Evolutionary conservation across 2,888 invertebrate genomes (phyloP).

Genomic region (Watsonalla binaria): DNA sequence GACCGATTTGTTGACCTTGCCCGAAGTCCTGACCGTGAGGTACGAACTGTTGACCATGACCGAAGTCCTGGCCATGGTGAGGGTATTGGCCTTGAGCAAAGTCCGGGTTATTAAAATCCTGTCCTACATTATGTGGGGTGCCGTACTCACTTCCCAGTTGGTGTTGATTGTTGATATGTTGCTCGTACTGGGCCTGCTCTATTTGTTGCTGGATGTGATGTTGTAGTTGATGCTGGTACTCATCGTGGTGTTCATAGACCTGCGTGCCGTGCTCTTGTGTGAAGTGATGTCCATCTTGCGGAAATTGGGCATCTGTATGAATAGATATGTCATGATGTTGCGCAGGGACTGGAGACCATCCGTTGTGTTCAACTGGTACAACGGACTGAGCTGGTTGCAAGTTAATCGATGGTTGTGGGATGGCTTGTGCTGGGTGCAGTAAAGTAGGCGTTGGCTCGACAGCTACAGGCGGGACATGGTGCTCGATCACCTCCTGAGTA

Average conservation of each 20-base stretch:
- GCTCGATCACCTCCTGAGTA: conserved; percentile 29
- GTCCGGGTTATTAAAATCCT: conserved; percentile 17
- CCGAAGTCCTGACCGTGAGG: conserved; percentile 14
- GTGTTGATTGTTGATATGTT: conserved; percentile 35
- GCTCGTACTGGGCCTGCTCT: conserved; percentile 53
- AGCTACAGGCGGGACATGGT: conserved; percentile 27
- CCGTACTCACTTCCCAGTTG: conserved; percentile 35
- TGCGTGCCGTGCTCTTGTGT: conserved; percentile 62
- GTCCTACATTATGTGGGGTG: conserved; percentile 23
- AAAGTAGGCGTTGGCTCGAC: conserved; percentile 34
- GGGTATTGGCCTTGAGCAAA: conserved; percentile 16
- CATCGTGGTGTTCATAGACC: conserved; percentile 59
- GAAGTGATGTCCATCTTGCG: conserved; percentile 44
- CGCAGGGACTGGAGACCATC: conserved; percentile 64
- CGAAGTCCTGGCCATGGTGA: conserved; percentile 20
- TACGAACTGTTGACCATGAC: conserved; percentile 19
- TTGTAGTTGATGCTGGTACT: conserved; percentile 58
- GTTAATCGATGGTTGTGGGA: conserved; percentile 19
- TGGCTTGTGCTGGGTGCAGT: conserved; percentile 31
- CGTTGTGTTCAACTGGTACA: conserved; percentile 51
- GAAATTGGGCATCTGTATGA: conserved; percentile 34
- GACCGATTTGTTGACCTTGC: conserved; percentile 11
- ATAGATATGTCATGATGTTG: conserved; percentile 39
- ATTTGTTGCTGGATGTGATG: conserved; percentile 65
- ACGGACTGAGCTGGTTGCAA: conserved; percentile 27